A percentile compares a stretch with the other conserved stretches of the same genome.
These are phyloP conservation scores for Lacerta agilis DNA, from an alignment of 2,797 vertebrate genomes.

Conservation along the genomic window DNA sequence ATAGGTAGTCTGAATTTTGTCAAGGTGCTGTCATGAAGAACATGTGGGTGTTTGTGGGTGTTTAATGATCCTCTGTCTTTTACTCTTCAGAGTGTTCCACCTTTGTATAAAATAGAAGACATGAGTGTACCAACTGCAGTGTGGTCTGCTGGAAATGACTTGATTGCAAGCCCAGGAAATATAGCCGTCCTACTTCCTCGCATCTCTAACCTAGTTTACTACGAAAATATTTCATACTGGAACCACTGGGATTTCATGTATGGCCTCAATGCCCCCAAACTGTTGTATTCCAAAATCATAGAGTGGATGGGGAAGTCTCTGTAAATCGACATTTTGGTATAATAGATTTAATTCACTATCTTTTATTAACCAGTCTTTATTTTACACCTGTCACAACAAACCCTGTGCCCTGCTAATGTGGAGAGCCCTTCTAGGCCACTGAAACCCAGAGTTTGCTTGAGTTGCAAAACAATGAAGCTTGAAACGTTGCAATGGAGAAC, in stretches of 20 bases:
- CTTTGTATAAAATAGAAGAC: conserved; percentile 80
- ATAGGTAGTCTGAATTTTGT: neutral
- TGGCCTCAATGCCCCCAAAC: conserved; percentile 87
- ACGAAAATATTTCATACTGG: conserved; percentile 86
- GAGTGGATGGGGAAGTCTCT: too few species aligned
- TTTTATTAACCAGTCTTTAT: too few species aligned
- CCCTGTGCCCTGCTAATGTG: too few species aligned
- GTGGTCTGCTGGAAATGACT: conserved; percentile 91
- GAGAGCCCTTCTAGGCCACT: too few species aligned
- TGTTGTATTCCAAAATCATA: conserved; percentile 79
- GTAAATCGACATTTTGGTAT: neutral
- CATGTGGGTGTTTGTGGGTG: too few species aligned
- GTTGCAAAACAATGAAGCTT: too few species aligned
- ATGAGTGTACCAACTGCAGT: conserved; percentile 88
- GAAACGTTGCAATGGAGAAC: too few species aligned
- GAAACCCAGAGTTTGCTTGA: too few species aligned
- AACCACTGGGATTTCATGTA: conserved; percentile 94
- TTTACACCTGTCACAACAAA: too few species aligned
- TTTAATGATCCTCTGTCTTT: rapidly evolving
- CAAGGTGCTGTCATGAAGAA: too few species aligned
- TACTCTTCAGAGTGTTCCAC: conserved; percentile 78
- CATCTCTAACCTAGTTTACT: conserved; percentile 83
- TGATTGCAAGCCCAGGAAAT: conserved; percentile 84
- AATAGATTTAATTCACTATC: too few species aligned
- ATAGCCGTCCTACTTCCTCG: conserved; percentile 80